These are phyloP conservation scores for Cynodonichthys magdalenae DNA, from an alignment of 2,797 vertebrate species.

Conservation along the genomic window DNA sequence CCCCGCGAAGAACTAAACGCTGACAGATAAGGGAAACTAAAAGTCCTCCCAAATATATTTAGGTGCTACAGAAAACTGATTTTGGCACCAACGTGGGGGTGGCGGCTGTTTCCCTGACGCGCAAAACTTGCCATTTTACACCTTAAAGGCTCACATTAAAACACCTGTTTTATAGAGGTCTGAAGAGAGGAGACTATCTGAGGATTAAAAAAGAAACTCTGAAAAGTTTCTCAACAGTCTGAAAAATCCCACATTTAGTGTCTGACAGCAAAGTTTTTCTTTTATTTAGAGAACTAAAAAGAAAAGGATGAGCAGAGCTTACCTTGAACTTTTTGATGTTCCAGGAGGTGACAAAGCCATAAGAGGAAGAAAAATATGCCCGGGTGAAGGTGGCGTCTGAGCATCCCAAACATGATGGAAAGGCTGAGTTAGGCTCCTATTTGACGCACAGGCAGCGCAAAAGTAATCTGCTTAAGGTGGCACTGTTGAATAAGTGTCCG, in stretches of 20 bases:
- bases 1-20: constrained; percentile 6
- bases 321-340: constrained; percentile 96
- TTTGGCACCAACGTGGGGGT: constrained; percentile 31
- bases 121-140: constrained; percentile 62
- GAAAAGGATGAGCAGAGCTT: constrained; percentile 71
- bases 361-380: constrained; percentile 90
- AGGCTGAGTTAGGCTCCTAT: constrained; percentile 79
- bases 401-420: constrained; percentile 90
- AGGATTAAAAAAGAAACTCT: constrained; percentile 22
- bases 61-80: constrained; percentile 33
- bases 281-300: constrained; percentile 6
- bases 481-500: constrained; percentile 98
- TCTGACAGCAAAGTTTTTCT: constrained; percentile 54
- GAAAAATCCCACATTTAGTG: constrained; percentile 16
- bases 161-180: constrained; percentile 74
- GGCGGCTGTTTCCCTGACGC: constrained; percentile 24
- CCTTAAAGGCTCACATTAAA: constrained; percentile 55
- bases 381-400: constrained; percentile 86
- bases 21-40: constrained; percentile 3
- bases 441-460: constrained; percentile 76
- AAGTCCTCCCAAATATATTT: constrained; percentile 11
- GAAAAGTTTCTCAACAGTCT: constrained; percentile 63
- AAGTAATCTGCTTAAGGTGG: constrained; percentile 88
- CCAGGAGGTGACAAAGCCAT: constrained; percentile 92
- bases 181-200: constrained; percentile 31